phyloP scores from a whole-genome alignment of 1,140 invertebrate species.

The Macrotrachela quadricornifera region DNA sequence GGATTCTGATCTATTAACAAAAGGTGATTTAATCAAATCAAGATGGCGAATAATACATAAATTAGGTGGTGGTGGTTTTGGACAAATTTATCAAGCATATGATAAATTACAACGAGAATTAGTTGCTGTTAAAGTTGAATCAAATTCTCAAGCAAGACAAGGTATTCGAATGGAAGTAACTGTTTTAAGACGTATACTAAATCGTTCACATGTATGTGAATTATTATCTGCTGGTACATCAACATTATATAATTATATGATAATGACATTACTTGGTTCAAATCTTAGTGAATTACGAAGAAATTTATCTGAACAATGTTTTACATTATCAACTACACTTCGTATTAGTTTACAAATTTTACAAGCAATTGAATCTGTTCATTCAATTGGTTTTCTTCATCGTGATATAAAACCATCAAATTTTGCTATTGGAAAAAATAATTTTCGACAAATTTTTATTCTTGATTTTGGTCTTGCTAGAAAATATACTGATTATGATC shows the following conservation, averaged over 20 bases:
- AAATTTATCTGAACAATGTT: conserved; percentile 68
- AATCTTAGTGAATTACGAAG: conserved; percentile 85
- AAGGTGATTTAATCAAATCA: no score
- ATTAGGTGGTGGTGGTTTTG: conserved; percentile 93
- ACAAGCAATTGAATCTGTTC: not conserved
- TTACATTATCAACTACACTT: not conserved
- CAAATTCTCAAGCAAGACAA: conserved; percentile 84
- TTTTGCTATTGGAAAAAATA: conserved; percentile 1
- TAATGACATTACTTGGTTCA: conserved; percentile 93
- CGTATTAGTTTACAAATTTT: not conserved
- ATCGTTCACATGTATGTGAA: conserved; percentile 68
- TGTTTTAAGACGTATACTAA: conserved; percentile 66
- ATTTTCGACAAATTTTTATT: not conserved
- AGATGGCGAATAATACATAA: conserved; percentile 45
- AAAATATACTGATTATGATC: not conserved
- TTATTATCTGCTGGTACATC: conserved; percentile 96
- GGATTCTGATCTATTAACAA: no score
- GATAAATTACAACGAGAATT: conserved; percentile 84
- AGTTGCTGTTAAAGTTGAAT: conserved; percentile 94
- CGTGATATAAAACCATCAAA: conserved; percentile 36
- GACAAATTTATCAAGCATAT: conserved; percentile 95
- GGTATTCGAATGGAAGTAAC: conserved; percentile 99
- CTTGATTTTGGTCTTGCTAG: conserved; percentile 3
- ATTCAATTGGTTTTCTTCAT: not conserved
- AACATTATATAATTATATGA: conserved; percentile 95